Base-by-base conservation (phyloP, 1,140 invertebrate genomes). In the Adoxophyes honmai region DNA sequence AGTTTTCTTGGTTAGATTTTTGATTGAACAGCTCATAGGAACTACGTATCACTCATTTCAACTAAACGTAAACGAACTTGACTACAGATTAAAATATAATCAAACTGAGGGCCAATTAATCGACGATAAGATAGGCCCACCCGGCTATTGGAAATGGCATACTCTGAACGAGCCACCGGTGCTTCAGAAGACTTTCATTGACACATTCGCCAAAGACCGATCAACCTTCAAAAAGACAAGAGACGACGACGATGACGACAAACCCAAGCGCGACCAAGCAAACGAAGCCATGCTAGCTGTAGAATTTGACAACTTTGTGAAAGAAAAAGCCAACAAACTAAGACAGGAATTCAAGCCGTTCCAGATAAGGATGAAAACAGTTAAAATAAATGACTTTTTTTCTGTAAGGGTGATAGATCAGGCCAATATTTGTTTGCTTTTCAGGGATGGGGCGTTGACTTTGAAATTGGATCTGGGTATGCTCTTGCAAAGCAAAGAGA, bases 81-180 rank as follows among this genome's bases (percentile, higher is more conserved):
- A n/a, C 52, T 52, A 8, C 61, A 82, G 79, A 42, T 62, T 82
- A 13, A 82, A 78, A 59, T 80, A 75, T 34, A 80, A 82, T 51
- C 80, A 81, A 60, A 67, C 60, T 4, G 77, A 83, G 54, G 80
- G 80, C 0, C 52, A 75, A 0, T 37, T 80, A 2, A 55, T 74
- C 6, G 80, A 83, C 53, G 33, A 52, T 2, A 62, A 62, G 38
- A 63, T 81, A 34, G 72, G 67, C 4, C 55, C 74, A n/a, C 62
- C 64, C 18, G 42, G 60, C 1, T 54, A 44, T 13, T 83, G 80
- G 80, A 77, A 77, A 55, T 83, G 80, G 80, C 75, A 83, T 53
- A 53, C 53, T 0, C 42, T 83, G 13, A 80, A 83, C 35, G 77
- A 83, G 7, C 80, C 80, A 0, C 80, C 75, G 0, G 63, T 69